These are phyloP conservation scores for Anguilla japonica DNA, from an alignment of 2,113 vertebrate species.

Conservation along the genomic window DNA sequence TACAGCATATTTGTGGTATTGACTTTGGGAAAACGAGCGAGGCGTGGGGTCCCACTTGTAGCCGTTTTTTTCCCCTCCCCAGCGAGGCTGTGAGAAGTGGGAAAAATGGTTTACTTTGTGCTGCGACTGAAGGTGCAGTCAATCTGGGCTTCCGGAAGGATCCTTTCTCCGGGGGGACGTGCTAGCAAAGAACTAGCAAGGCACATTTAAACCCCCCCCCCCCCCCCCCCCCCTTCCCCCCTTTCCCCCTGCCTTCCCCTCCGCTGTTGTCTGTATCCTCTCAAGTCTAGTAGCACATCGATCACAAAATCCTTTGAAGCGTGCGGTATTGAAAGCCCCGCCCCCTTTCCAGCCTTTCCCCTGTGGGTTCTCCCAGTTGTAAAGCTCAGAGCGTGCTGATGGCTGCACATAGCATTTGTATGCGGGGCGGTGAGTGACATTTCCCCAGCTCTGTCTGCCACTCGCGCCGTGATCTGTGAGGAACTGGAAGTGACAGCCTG, in stretches of 20 bases:
- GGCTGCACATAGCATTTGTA: slow-evolving; percentile 24
- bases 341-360: not conserved
- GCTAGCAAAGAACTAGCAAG: slow-evolving; percentile 13
- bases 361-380: slow-evolving; percentile 4
- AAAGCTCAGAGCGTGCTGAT: slow-evolving; percentile 28
- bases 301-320: not conserved
- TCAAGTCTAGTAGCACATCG: not conserved
- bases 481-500: slow-evolving; percentile 50
- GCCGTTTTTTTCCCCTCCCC: not conserved
- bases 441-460: slow-evolving; percentile 20
- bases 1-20: slow-evolving; percentile 13
- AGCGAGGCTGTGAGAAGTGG: not conserved
- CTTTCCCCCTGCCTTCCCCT: not conserved
- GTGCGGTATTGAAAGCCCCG: not conserved
- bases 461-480: slow-evolving; percentile 30
- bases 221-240: not conserved
- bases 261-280: not conserved
- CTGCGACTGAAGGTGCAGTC: slow-evolving; percentile 35
- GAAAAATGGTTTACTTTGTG: not conserved
- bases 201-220: not conserved
- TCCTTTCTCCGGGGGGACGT: slow-evolving; percentile 27
- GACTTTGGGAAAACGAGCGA: slow-evolving; percentile 29
- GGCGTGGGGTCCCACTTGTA: not conserved
- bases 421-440: slow-evolving; percentile 20
- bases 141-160: slow-evolving; percentile 32